A percentile compares a stretch with the other conserved stretches of the same genome.
phyloP scores from a whole-genome alignment of 2,797 vertebrate genomes.

The Holocentrus rufus region DNA sequence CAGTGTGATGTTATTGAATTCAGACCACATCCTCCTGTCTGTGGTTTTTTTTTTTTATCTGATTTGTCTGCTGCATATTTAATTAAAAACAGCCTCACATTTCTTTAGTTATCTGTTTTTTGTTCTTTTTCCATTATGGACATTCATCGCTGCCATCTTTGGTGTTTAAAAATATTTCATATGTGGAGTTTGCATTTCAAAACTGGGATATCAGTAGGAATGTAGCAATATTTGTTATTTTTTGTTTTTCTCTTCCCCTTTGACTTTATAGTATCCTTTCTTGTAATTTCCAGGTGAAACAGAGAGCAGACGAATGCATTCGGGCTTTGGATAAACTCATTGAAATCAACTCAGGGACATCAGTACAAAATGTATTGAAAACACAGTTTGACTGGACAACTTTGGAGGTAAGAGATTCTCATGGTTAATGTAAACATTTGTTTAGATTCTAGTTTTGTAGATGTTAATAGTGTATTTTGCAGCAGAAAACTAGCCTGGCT shows the following conservation, averaged over 20 bases:
- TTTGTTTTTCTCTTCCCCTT: background rate
- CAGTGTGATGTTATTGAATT: background rate
- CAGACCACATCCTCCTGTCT: constrained; percentile 33
- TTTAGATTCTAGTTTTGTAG: background rate
- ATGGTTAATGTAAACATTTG: background rate
- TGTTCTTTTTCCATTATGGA: background rate
- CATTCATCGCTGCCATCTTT: background rate
- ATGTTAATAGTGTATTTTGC: background rate
- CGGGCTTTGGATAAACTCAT: constrained; percentile 86
- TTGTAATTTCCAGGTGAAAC: constrained; percentile 82
- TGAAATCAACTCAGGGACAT: constrained; percentile 84
- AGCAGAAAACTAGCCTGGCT: background rate
- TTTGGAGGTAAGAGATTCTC: constrained; percentile 81
- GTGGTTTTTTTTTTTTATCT: background rate
- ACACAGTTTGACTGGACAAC: constrained; percentile 86
- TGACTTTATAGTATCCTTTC: constrained; percentile 5
- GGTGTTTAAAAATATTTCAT: background rate
- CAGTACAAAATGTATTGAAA: constrained; percentile 83
- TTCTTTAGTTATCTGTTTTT: background rate
- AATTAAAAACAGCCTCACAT: background rate
- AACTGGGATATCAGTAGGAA: background rate
- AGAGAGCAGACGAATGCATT: constrained; percentile 90
- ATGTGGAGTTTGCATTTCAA: background rate
- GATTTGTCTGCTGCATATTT: too few species aligned
- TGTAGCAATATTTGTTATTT: background rate